Base-by-base conservation (phyloP, 2,113 vertebrate genomes). In the Oryzias woworae region DNA sequence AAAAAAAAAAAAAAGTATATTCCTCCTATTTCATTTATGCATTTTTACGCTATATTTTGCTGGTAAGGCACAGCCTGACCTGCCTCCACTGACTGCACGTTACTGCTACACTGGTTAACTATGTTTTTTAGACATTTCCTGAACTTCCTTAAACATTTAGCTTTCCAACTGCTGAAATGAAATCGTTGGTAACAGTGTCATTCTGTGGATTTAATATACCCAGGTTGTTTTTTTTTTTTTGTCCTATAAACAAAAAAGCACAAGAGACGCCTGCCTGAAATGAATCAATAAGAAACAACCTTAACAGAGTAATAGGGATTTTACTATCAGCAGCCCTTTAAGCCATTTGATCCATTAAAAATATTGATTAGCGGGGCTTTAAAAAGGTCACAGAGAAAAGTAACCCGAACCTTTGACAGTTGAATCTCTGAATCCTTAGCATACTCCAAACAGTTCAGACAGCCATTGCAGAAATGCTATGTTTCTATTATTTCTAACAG, bases 311-410 rank as follows among this genome's bases (percentile, higher is more conserved):
- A 15, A 22, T 20, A n/a, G 53, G 17, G 15, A 53, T 53, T 59
- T 54, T 53, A 51, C 24, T 5, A 57, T 48, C 7, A 61, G 20
- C 45, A 46, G 54, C 14, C 62, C 15, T 28, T 62, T 64, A 42
- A 50, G 67, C 64, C 18, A 76, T 62, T 57, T 49, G 72, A 81
- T 70, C 68, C 56, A 54, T 54, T 51, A 18, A 63, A 65, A 54
- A n/a, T 70, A 83, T 83, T 18, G 75, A 83, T 86, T 54, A 20
- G 12, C 41, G 28, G 26, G 55, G 69, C 36, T 53, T 66, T 77
- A 62, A 74, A 69, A 53, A 24, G 56, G 50, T 41, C 24, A 53
- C 20, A 36, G 49, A 68, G 22, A 71, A 53, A 14, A 59, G 81
- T 71, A 80, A 78, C 4, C 44, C 53, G 57, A 77, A 54, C n/a